A percentile compares a stretch with the other conserved stretches of the same genome.
Evolutionary conservation across 1,140 invertebrate species (phyloP).

Genomic region (Spodoptera litura): DNA sequence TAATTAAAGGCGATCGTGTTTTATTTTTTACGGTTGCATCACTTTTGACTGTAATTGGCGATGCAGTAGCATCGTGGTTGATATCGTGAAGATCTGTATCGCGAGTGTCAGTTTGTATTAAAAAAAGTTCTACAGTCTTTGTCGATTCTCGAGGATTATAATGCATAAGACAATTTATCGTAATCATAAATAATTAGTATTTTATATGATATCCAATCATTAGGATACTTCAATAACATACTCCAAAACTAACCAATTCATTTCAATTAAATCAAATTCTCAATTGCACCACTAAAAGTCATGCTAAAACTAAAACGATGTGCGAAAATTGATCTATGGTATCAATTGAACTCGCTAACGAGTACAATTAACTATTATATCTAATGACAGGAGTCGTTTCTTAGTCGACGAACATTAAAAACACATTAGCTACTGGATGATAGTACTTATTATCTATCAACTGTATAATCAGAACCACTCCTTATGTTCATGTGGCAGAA

Average conservation of each 20-base stretch:
- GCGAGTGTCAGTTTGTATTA: too few relatives aligned
- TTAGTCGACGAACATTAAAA: slow-evolving; percentile 40
- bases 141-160: too few relatives aligned
- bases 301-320: neutral
- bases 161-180: too few relatives aligned
- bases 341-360: slow-evolving; percentile 35
- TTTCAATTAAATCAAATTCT: slow-evolving; percentile 10
- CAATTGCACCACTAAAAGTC: slow-evolving; percentile 23
- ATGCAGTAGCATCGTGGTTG: neutral
- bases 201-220: too few relatives aligned
- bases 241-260: neutral
- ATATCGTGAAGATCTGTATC: too few relatives aligned
- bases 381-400: slow-evolving; percentile 21
- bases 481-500: slow-evolving; percentile 23
- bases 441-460: slow-evolving; percentile 30
- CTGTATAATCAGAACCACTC: slow-evolving; percentile 33
- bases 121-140: too few relatives aligned
- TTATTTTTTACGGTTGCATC: slow-evolving; percentile 8
- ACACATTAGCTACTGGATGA: slow-evolving; percentile 39
- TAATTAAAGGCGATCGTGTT: slow-evolving; percentile 30
- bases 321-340: slow-evolving; percentile 30
- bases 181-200: too few relatives aligned
- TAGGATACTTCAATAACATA: neutral
- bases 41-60: neutral
- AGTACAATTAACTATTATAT: slow-evolving; percentile 18